Base-by-base conservation (phyloP, 2,113 vertebrate genomes). In the Pluvialis apricaria region DNA sequence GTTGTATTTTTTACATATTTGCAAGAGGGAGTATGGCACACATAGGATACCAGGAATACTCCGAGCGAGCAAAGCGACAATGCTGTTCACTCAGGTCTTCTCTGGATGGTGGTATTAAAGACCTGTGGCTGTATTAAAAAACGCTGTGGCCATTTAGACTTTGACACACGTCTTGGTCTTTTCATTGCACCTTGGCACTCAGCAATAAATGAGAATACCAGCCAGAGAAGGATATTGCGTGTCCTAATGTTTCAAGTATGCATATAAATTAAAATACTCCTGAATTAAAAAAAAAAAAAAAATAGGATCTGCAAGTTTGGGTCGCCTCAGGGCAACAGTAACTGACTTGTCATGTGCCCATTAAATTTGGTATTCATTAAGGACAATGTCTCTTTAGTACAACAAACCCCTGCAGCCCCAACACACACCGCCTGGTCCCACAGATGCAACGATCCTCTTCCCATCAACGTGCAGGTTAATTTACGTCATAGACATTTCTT, bases 151-250 rank as follows among this genome's bases (percentile, higher is more conserved):
- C 54, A 8, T 19, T 21, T 47, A 49, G 77, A 8, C 17, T 34
- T 29, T 3, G 11, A 34, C 44, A 60, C 62, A 58, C 19, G 1
- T 61, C 60, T 72, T 11, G 2, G 11, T n/a, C 90, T 45, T 26
- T 26, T 49, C 78, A 5, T 22, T 58, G 65, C 40, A 58, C 69
- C 62, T 69, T 7, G 3, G 55, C 68, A 21, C 61, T 64, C 8
- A 2, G 55, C 66, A 25, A 20, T n/a, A 7, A 69, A 55, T 1
- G 10, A 51, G 38, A 34, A 55, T 2, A 15, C 12, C 21, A 6
- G 40, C 58, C 45, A 25, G 38, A 42, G 10, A 32, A 77, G 70
- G 45, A 51, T 28, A 22, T 21, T 3, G 0, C 0, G 0, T 6
- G 10, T 17, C 70, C 70, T 45, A 42, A 7, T 3, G 1, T 8